A percentile compares a stretch with the other conserved stretches of the same genome.
Conservation (phyloP, 2,113 vertebrate species). For the Rhinopomastus cyanomelas region DNA sequence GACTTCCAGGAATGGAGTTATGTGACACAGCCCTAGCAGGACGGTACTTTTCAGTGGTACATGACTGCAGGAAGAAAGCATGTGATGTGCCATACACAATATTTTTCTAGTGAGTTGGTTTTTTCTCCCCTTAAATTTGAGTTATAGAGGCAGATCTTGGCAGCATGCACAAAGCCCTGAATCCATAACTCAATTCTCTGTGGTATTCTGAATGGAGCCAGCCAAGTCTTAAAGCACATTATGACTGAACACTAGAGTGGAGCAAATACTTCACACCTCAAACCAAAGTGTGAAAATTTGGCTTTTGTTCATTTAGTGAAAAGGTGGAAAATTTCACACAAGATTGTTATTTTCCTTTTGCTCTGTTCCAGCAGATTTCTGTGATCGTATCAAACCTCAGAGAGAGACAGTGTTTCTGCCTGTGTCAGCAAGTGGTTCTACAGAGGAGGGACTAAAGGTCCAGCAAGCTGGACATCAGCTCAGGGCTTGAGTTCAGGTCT, state of each 20-base stretch:
- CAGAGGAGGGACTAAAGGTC: neutral
- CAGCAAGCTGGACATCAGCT: neutral
- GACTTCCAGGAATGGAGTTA: neutral
- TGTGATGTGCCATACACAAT: constrained; percentile 29
- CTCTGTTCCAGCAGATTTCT: neutral
- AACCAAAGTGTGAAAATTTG: constrained; percentile 65
- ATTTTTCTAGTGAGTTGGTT: constrained; percentile 23
- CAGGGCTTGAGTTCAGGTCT: neutral
- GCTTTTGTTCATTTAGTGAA: constrained; percentile 55
- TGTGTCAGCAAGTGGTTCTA: neutral
- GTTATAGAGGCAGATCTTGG: constrained; percentile 64
- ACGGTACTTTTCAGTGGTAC: constrained; percentile 39
- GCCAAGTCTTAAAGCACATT: constrained; percentile 62
- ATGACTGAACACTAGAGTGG: constrained; percentile 51
- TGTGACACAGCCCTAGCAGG: constrained; percentile 6
- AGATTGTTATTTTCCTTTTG: constrained; percentile 43
- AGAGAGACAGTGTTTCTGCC: neutral
- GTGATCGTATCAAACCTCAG: neutral
- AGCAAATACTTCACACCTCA: constrained; percentile 61
- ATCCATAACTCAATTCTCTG: constrained; percentile 63
- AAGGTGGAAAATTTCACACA: constrained; percentile 62
- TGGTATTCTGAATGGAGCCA: neutral
- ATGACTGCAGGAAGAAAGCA: constrained; percentile 61
- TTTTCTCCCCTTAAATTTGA: neutral
- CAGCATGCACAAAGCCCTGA: constrained; percentile 39